Evolutionary conservation across 2,113 vertebrate genomes (phyloP).

Genomic region (Paracanthobrama guichenoti): DNA sequence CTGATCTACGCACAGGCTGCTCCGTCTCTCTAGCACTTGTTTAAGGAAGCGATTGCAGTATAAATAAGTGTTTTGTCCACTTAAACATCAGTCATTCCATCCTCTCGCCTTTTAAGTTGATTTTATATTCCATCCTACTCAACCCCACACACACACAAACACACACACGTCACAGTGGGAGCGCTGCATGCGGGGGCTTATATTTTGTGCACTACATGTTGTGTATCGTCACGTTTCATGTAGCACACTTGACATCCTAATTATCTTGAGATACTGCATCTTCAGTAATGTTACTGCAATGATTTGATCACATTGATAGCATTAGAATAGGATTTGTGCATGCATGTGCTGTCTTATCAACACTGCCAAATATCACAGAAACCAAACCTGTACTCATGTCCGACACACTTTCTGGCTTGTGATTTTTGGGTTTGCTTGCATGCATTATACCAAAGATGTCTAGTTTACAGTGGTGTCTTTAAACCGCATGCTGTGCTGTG

Average conservation of each 20-base stretch:
- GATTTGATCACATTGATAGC: background rate
- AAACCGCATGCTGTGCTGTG: background rate
- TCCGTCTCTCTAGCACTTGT: background rate
- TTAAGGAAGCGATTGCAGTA: background rate
- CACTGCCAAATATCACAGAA: background rate
- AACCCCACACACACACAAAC: constrained; percentile 5
- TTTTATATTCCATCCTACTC: constrained; percentile 28
- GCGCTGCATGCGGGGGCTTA: background rate
- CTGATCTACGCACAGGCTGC: background rate
- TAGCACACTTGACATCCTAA: background rate
- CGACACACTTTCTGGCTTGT: background rate
- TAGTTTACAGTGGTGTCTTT: constrained; percentile 7
- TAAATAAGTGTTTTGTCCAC: background rate
- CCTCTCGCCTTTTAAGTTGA: constrained; percentile 27
- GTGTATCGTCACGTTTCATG: background rate
- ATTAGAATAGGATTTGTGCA: background rate
- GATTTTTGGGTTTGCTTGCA: background rate
- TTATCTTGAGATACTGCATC: background rate
- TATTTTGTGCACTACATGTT: constrained; percentile 25
- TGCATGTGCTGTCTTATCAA: background rate
- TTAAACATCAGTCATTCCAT: constrained; percentile 25
- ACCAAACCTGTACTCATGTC: background rate
- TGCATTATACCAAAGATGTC: constrained; percentile 33
- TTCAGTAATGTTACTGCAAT: background rate
- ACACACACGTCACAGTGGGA: background rate